These are phyloP conservation scores for Tenthredo mesomela DNA, from an alignment of 2,888 invertebrate species.

Conservation along the genomic window DNA sequence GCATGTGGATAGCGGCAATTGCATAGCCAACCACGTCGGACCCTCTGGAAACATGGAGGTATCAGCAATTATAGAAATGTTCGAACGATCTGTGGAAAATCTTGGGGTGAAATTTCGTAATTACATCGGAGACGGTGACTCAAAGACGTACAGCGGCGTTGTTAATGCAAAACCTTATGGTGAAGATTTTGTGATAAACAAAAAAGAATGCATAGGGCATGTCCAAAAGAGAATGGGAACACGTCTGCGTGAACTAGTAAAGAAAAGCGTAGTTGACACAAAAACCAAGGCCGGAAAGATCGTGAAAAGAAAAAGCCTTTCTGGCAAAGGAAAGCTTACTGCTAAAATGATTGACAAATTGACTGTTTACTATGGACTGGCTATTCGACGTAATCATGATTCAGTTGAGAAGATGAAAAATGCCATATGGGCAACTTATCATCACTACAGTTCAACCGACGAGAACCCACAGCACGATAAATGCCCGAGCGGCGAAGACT, in stretches of 20 bases:
- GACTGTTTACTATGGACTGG: no score
- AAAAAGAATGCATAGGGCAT: constrained; percentile 36
- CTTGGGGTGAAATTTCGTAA: background rate
- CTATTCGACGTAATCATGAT: background rate
- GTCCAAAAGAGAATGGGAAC: constrained; percentile 16
- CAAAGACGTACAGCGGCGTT: constrained; percentile 5
- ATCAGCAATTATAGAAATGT: background rate
- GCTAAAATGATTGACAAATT: no score
- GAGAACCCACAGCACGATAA: constrained; percentile 67
- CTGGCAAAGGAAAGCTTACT: no score
- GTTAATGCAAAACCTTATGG: background rate
- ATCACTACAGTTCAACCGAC: constrained; percentile 67
- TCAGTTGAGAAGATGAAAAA: constrained; percentile 62
- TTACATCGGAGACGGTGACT: constrained; percentile 25
- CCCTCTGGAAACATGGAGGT: no score
- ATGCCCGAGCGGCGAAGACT: constrained; percentile 60
- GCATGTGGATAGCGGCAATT: no score
- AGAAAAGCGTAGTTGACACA: background rate
- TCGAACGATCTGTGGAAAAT: background rate
- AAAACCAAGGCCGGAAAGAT: background rate
- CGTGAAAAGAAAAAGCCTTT: background rate
- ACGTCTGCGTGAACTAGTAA: background rate
- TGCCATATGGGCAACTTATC: constrained; percentile 67
- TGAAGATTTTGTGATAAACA: constrained; percentile 22
- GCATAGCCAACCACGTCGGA: no score